Conservation (phyloP, 2,888 invertebrate genomes). For the Hydraecia micacea region DNA sequence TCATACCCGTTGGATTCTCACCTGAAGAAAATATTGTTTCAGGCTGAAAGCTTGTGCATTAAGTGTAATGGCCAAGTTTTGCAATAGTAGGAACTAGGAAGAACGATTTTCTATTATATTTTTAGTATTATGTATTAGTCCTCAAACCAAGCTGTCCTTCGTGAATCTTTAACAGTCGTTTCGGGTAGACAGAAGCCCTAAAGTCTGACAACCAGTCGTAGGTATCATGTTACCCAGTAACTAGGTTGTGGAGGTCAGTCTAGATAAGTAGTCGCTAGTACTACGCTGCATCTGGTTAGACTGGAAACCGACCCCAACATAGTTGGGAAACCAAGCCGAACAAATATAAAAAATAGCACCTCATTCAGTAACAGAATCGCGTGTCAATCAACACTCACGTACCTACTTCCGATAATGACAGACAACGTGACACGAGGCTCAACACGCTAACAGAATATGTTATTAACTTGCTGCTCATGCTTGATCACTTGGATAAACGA, state of each 20-base stretch:
- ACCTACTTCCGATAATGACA: conserved; percentile 50
- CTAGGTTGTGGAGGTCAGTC: too few relatives aligned
- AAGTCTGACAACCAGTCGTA: too few relatives aligned
- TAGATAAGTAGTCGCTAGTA: not conserved
- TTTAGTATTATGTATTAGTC: not conserved
- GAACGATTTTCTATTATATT: not conserved
- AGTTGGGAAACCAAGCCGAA: too few relatives aligned
- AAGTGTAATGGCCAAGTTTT: not conserved
- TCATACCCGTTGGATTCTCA: not conserved
- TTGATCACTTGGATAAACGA: conserved; percentile 10
- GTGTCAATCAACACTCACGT: conserved; percentile 46
- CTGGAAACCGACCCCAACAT: not conserved
- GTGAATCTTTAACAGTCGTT: too few relatives aligned
- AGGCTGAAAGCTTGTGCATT: not conserved
- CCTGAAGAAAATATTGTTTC: not conserved
- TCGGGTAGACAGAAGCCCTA: too few relatives aligned
- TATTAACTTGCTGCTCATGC: conserved; percentile 19
- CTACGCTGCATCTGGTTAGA: not conserved
- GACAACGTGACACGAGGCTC: conserved; percentile 46
- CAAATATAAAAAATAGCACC: not conserved
- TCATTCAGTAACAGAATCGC: conserved; percentile 34
- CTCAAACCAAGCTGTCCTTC: not conserved
- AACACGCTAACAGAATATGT: conserved; percentile 42
- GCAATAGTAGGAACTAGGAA: not conserved
- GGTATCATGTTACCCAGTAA: too few relatives aligned